A percentile compares a stretch with the other conserved stretches of the same genome.
Conservation (phyloP, 1,140 invertebrate species). For the Cydia strobilella region DNA sequence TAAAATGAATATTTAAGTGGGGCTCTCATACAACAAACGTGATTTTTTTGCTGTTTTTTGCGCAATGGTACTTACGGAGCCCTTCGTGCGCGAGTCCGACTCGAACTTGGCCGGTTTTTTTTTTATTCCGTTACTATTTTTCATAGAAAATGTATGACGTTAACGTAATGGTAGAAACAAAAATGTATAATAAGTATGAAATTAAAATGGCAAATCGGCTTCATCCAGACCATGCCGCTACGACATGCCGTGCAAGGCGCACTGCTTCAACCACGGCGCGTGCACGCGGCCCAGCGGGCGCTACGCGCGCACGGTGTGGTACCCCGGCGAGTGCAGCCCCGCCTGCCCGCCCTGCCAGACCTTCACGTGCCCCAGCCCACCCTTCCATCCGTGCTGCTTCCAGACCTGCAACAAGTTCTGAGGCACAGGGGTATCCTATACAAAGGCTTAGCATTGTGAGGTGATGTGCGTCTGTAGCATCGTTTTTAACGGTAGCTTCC, state of each 20-base stretch:
- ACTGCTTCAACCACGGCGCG: constrained; percentile 72
- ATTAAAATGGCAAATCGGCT: too few species aligned
- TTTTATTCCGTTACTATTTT: too few species aligned
- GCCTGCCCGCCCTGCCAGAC: constrained; percentile 65
- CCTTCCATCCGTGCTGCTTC: constrained; percentile 64
- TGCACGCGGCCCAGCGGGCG: constrained; percentile 67
- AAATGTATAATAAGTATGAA: too few species aligned
- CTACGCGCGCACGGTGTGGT: constrained; percentile 68
- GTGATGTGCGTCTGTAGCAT: background rate
- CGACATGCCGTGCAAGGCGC: constrained; percentile 72
- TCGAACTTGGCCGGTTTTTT: too few species aligned
- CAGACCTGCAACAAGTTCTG: constrained; percentile 33
- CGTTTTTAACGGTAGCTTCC: background rate
- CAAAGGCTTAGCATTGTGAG: background rate
- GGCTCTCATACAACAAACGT: too few species aligned
- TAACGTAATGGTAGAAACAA: too few species aligned
- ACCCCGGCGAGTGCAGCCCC: constrained; percentile 68
- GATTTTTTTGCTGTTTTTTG: too few species aligned
- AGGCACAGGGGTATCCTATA: background rate
- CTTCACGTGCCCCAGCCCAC: constrained; percentile 71
- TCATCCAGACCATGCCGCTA: constrained; percentile 69
- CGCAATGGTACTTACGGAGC: too few species aligned
- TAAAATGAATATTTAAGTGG: too few species aligned
- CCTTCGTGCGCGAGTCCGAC: too few species aligned
- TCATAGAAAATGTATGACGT: too few species aligned